These are phyloP conservation scores for Hydrolagus affinis DNA, from an alignment of 2,113 vertebrate genomes.

Conservation along the genomic window DNA sequence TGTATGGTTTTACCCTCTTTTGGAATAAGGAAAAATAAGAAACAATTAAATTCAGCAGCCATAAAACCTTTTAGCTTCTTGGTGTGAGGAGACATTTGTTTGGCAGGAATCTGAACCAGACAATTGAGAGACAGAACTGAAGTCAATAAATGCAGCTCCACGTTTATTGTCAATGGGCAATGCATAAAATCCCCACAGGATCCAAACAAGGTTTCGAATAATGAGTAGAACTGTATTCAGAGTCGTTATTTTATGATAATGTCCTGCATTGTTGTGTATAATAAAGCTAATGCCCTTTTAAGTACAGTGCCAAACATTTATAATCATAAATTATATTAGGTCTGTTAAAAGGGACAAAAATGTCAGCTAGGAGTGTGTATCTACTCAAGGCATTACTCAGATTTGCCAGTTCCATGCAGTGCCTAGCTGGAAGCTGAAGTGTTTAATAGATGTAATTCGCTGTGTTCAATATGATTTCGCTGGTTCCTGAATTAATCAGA, in stretches of 20 bases:
- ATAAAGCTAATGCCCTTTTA: constrained; percentile 66
- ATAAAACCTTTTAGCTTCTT: neutral
- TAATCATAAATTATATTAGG: constrained; percentile 20
- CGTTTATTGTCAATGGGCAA: constrained; percentile 77
- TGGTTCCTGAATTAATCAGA: no score
- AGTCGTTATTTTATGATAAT: constrained; percentile 73
- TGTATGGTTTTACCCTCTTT: neutral
- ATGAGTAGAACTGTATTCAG: constrained; percentile 80
- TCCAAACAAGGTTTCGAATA: constrained; percentile 72
- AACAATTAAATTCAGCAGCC: neutral
- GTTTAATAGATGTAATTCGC: constrained; percentile 26
- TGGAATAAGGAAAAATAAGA: neutral
- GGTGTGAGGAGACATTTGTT: neutral
- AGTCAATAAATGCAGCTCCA: constrained; percentile 85
- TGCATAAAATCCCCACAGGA: constrained; percentile 74
- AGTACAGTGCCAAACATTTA: constrained; percentile 25
- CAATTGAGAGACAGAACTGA: constrained; percentile 43
- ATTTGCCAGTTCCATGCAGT: neutral
- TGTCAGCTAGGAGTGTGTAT: constrained; percentile 15
- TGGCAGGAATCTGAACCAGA: constrained; percentile 38
- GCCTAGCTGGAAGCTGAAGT: constrained; percentile 17
- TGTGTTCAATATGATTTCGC: neutral
- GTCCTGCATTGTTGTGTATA: constrained; percentile 73
- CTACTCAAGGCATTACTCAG: constrained; percentile 28
- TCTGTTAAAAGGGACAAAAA: neutral